These are phyloP conservation scores for Ophraella communa DNA, from an alignment of 2,888 invertebrate species.

Conservation along the genomic window DNA sequence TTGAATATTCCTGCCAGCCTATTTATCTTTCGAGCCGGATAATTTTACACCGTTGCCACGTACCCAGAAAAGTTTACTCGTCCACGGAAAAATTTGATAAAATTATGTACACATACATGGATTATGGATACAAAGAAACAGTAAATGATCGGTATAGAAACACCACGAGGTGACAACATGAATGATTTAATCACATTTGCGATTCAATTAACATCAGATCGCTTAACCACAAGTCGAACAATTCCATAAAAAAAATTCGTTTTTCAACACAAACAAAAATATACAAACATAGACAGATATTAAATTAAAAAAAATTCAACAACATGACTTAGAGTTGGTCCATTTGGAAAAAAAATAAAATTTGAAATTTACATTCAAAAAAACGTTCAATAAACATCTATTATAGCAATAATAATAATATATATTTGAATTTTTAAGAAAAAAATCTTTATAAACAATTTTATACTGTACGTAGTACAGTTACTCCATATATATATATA, in stretches of 20 bases:
- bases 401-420: constrained; percentile 20
- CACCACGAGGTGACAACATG: constrained; percentile 44
- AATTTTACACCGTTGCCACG: too few species aligned
- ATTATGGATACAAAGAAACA: constrained; percentile 22
- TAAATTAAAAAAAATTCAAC: too few species aligned
- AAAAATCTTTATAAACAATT: constrained; percentile 28
- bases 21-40: too few species aligned
- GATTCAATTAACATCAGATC: constrained; percentile 38
- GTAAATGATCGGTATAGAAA: constrained; percentile 40
- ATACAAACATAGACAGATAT: constrained; percentile 20
- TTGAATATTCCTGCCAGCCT: too few species aligned
- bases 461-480: constrained; percentile 37
- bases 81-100: constrained; percentile 15
- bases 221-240: constrained; percentile 15
- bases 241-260: background rate
- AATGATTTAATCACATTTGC: constrained; percentile 44
- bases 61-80: too few species aligned
- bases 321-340: constrained; percentile 26
- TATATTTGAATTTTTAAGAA: constrained; percentile 25
- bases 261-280: constrained; percentile 29
- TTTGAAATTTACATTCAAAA: constrained; percentile 18
- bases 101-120: constrained; percentile 23
- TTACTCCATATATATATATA: constrained; percentile 12
- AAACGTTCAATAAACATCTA: constrained; percentile 23
- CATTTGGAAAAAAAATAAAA: constrained; percentile 21